phyloP scores from a whole-genome alignment of 2,113 vertebrate species.

The Ctenodactylus gundi region DNA sequence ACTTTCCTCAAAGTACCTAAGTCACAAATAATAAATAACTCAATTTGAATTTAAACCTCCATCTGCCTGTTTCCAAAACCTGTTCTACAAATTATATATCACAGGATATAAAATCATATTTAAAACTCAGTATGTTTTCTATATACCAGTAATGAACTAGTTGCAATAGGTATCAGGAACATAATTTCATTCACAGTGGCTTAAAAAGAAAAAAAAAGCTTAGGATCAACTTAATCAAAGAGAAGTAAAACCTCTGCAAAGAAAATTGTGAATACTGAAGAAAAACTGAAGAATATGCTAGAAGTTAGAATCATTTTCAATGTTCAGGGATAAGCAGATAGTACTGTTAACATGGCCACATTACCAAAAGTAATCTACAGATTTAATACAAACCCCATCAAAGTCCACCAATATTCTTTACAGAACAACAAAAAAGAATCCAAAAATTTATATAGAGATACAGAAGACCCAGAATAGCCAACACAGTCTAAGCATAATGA shows the following conservation, averaged over 20 bases:
- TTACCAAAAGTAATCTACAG: neutral
- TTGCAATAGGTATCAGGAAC: neutral
- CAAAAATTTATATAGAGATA: neutral
- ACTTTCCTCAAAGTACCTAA: neutral
- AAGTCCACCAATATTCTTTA: neutral
- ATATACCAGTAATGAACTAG: neutral
- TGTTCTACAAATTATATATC: neutral
- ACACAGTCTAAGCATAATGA: neutral
- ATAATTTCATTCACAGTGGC: neutral
- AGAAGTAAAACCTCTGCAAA: neutral
- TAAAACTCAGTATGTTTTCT: neutral
- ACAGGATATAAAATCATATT: neutral
- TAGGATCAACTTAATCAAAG: neutral
- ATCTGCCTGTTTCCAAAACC: neutral
- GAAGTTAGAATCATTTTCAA: neutral
- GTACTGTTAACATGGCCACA: neutral
- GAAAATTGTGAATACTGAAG: neutral
- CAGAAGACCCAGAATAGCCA: neutral
- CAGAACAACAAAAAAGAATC: neutral
- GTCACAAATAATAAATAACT: neutral
- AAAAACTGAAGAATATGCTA: neutral
- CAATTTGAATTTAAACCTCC: neutral
- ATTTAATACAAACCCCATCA: neutral
- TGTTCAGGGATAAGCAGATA: neutral
- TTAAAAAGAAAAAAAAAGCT: neutral